phyloP scores from a whole-genome alignment of 1,140 invertebrate genomes.

The Andricus grossulariae region DNA sequence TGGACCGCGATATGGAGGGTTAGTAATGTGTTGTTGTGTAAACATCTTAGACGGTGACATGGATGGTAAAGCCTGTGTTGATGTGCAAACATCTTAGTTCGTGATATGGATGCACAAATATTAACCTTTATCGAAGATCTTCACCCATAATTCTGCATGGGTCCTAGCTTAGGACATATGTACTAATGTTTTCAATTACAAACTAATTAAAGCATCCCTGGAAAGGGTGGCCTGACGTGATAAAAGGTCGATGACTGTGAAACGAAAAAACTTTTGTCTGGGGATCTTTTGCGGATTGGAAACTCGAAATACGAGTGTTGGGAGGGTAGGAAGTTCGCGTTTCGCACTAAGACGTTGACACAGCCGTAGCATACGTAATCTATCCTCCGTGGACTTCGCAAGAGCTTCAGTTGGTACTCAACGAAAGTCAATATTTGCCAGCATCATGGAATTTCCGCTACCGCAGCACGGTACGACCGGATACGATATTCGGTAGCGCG shows the following conservation, averaged over 20 bases:
- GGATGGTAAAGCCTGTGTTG: too few relatives aligned
- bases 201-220: too few relatives aligned
- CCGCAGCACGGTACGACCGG: constrained; percentile 31
- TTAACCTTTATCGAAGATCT: too few relatives aligned
- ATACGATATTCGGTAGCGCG: constrained; percentile 2
- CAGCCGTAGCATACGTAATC: constrained; percentile 40
- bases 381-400: constrained; percentile 35
- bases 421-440: constrained; percentile 43
- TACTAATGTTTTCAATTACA: too few relatives aligned
- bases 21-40: too few relatives aligned
- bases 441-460: constrained; percentile 42
- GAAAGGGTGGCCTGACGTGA: not conserved
- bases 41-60: too few relatives aligned
- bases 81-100: too few relatives aligned
- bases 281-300: constrained; percentile 1
- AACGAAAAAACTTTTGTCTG: not conserved
- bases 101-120: too few relatives aligned
- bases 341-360: constrained; percentile 42
- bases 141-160: too few relatives aligned
- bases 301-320: constrained; percentile 14
- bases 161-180: too few relatives aligned
- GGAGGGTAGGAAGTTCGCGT: not conserved
- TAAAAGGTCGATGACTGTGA: constrained; percentile 7
- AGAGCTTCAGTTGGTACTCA: constrained; percentile 36
- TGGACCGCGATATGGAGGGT: too few relatives aligned